Conservation (phyloP, 2,113 vertebrate genomes). For the Trachemys scripta region DNA sequence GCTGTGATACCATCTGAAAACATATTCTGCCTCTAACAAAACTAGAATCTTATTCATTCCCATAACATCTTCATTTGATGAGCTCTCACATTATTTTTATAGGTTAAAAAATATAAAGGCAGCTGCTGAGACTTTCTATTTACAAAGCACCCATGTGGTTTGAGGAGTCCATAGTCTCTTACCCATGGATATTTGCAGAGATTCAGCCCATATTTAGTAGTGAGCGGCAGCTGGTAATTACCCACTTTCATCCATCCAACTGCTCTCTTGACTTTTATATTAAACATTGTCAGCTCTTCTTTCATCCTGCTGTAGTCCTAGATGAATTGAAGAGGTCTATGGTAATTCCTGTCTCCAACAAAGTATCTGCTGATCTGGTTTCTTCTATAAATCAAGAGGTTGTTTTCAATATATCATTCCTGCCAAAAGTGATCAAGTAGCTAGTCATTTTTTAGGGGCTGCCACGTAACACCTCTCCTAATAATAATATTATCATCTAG, state of each 20-base stretch:
- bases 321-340: background rate
- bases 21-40: background rate
- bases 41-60: background rate
- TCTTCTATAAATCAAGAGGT: background rate
- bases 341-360: background rate
- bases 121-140: background rate
- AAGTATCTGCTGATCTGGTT: background rate
- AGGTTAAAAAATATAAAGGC: background rate
- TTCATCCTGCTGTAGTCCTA: background rate
- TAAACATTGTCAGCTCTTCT: slow-evolving; percentile 17
- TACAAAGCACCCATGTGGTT: background rate
- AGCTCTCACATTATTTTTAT: background rate
- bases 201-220: slow-evolving; percentile 6
- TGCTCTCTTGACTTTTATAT: background rate
- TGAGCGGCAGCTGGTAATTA: slow-evolving; percentile 21
- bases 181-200: background rate
- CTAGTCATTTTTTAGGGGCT: background rate
- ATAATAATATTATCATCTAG: background rate
- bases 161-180: background rate
- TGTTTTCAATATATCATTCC: background rate
- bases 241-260: slow-evolving; percentile 35
- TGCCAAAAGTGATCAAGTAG: background rate
- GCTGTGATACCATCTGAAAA: background rate
- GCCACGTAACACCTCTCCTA: fast-evolving
- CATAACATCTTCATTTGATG: background rate